These are phyloP conservation scores for Microcebus jonahi DNA, from an alignment of 2,113 vertebrate genomes.

Conservation along the genomic window DNA sequence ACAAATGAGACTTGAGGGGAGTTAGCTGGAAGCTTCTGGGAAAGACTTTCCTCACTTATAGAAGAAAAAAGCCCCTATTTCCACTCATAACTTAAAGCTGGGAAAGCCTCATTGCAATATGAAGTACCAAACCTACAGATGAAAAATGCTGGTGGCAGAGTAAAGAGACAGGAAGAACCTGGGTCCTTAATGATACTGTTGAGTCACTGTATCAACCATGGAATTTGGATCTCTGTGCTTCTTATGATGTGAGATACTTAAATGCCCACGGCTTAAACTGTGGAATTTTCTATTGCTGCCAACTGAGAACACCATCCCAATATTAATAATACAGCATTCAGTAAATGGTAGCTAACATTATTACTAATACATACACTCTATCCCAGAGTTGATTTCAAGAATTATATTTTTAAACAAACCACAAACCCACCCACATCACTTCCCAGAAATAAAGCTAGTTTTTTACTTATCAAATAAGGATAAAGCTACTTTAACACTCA, in stretches of 20 bases:
- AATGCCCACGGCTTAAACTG: background rate
- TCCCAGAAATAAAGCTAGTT: conserved; percentile 21
- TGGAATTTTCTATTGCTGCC: background rate
- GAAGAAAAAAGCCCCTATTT: background rate
- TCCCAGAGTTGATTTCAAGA: background rate
- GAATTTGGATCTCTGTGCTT: background rate
- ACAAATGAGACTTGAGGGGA: background rate
- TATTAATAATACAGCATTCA: background rate
- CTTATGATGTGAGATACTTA: background rate
- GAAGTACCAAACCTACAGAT: background rate
- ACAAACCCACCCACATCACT: background rate
- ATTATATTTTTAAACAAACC: conserved; percentile 8
- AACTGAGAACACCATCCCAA: background rate
- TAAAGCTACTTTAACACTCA: conserved; percentile 15
- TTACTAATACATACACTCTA: background rate
- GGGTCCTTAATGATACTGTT: background rate
- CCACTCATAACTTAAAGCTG: background rate
- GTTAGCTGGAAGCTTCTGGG: background rate
- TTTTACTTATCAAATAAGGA: background rate
- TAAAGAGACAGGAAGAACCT: background rate
- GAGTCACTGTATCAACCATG: background rate
- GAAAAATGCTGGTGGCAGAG: background rate
- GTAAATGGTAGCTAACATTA: background rate
- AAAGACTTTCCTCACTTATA: background rate
- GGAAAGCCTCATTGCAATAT: background rate